Evolutionary conservation across 1,140 invertebrate species (phyloP).

Genomic region (Bombus picipes): DNA sequence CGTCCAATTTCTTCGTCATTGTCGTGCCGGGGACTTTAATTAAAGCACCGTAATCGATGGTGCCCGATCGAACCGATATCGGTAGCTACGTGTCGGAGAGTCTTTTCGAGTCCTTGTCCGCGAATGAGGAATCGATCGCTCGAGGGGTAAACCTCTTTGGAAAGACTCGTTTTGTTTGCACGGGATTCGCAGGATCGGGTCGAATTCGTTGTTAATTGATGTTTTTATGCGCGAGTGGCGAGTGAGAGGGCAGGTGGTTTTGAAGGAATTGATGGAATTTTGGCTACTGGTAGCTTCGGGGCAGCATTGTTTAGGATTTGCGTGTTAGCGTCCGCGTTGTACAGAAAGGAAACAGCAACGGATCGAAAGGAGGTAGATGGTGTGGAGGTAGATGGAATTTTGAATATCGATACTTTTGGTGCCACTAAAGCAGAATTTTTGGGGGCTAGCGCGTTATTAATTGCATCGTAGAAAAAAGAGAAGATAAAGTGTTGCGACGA

Average conservation of each 20-base stretch:
- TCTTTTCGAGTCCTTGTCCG: too few species aligned
- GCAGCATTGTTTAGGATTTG: neutral
- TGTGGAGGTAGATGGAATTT: too few species aligned
- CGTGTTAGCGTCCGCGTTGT: too few species aligned
- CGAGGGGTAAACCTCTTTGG: neutral
- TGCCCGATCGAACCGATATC: slow-evolving; percentile 24
- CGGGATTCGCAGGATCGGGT: neutral
- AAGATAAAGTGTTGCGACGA: too few species aligned
- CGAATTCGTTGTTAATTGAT: neutral
- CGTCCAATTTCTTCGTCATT: slow-evolving; percentile 38
- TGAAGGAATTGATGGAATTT: neutral
- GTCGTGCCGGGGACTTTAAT: slow-evolving; percentile 54
- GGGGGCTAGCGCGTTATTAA: too few species aligned
- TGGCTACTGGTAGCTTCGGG: too few species aligned
- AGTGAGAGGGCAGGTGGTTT: neutral
- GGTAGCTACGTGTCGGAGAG: neutral
- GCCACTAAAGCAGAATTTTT: too few species aligned
- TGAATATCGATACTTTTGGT: too few species aligned
- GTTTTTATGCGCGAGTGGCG: neutral
- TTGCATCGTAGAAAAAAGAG: too few species aligned
- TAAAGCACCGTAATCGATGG: slow-evolving; percentile 51
- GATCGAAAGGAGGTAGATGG: too few species aligned
- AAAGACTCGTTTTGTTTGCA: slow-evolving; percentile 15
- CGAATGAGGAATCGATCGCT: neutral
- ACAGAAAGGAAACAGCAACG: too few species aligned